Base-by-base conservation (phyloP, 2,888 invertebrate species). In the Arctia plantaginis region DNA sequence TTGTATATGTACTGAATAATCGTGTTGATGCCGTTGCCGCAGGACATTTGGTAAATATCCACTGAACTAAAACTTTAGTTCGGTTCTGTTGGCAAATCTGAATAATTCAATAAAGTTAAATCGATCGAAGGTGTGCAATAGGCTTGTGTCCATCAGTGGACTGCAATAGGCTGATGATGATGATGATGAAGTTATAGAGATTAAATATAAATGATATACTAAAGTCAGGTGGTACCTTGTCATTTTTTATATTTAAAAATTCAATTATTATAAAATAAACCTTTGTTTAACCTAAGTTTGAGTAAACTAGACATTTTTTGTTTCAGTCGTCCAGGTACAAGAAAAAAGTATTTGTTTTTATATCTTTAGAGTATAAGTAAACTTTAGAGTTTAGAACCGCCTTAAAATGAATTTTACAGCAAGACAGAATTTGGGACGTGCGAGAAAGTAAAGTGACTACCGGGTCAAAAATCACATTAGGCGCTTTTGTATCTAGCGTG, bases 1-100 rank as follows among this genome's bases (percentile, higher is more conserved):
- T 86, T 83, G 87, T 80, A 83, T 88, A 87, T 85, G 87, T 90
- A 91, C 88, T 91, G 91, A 92, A 91, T 92, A 93, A 91, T 90
- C 87, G 83, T 82, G 73, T 67, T 70, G 39, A n/a, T 55, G 15
- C 15, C 39, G 75, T 80, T 72, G 90, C 92, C 87, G 88, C 84
- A 85, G 90, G 90, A 89, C 87, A 90, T 91, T 90, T 90, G 85
- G 86, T 88, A 89, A 88, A 85, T 90, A 88, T 81, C 87, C 89
- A 90, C 85, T 91, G 88, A 87, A 85, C 90, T 90, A 91, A 89
- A 91, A 85, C 73, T 76, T 76, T 73, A 75, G 79, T 75, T 80
- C 73, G 82, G 83, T 86, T 86, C 84, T 83, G 87, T 85, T 87
- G 86, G 86, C 86, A 88, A 87, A 89, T 55, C 59, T 30, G 59